phyloP scores from a whole-genome alignment of 2,888 invertebrate genomes.

The Drosophila birchii region DNA sequence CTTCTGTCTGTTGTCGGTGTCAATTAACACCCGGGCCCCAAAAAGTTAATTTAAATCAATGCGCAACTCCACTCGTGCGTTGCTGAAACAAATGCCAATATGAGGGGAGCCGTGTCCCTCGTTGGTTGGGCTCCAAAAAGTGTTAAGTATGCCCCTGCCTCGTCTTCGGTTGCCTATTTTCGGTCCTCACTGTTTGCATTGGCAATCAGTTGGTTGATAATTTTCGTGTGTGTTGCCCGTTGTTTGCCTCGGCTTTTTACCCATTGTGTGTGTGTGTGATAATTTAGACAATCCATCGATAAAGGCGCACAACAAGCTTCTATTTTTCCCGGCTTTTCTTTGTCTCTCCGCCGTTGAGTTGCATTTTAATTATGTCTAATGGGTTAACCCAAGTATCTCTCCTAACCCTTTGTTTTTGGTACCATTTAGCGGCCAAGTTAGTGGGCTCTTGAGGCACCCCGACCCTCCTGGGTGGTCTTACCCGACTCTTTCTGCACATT shows the following conservation, averaged over 20 bases:
- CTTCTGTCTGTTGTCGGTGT: conserved; percentile 56
- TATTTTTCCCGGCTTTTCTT: conserved; percentile 53
- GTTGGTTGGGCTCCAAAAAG: conserved; percentile 80
- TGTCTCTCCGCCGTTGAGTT: conserved; percentile 54
- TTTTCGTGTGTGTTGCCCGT: conserved; percentile 68
- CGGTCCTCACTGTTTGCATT: conserved; percentile 63
- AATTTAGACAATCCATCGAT: conserved; percentile 76
- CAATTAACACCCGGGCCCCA: conserved; percentile 68
- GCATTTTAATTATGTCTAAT: conserved; percentile 77
- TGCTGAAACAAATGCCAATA: conserved; percentile 76
- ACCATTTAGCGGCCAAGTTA: conserved; percentile 59
- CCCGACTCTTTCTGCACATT: conserved; percentile 49
- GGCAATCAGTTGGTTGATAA: conserved; percentile 76
- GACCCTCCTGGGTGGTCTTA: conserved; percentile 57
- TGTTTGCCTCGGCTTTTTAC: conserved; percentile 32
- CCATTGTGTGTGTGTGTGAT: conserved; percentile 70
- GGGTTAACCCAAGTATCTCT: conserved; percentile 26
- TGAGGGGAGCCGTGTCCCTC: conserved; percentile 49
- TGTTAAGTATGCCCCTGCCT: conserved; percentile 73
- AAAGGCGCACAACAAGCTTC: conserved; percentile 72
- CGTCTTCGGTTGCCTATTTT: conserved; percentile 46
- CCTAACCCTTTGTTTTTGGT: conserved; percentile 43
- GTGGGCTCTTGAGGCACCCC: conserved; percentile 33
- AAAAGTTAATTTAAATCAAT: conserved; percentile 77
- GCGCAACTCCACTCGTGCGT: conserved; percentile 76